These are phyloP conservation scores for Noctuana brunneofusca DNA, from an alignment of 2,888 invertebrate species.

Conservation along the genomic window DNA sequence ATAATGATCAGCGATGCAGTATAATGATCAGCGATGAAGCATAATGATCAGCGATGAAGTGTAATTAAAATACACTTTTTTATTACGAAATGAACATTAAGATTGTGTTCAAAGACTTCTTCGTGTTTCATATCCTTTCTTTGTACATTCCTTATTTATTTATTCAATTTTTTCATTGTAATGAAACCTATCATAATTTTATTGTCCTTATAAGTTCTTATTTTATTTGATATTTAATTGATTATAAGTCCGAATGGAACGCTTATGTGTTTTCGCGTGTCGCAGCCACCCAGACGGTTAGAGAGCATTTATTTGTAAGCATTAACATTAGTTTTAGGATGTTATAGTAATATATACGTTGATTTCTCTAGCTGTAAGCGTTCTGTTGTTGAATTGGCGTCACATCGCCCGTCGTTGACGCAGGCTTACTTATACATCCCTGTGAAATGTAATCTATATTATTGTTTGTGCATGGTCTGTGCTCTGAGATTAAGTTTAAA, in stretches of 20 bases:
- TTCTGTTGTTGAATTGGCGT: conserved; percentile 60
- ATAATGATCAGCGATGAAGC: no score
- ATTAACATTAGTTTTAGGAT: conserved; percentile 74
- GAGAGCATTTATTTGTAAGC: conserved; percentile 80
- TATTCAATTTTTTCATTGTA: no score
- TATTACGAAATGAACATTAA: no score
- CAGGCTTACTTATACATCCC: conserved; percentile 48
- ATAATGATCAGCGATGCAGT: no score
- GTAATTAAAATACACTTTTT: no score
- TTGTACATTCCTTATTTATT: no score
- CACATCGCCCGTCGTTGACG: conserved; percentile 48
- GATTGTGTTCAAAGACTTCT: no score
- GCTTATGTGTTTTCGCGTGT: conserved; percentile 13
- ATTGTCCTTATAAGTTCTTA: no score
- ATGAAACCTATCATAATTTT: no score
- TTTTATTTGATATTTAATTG: no score
- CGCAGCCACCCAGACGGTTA: conserved; percentile 55
- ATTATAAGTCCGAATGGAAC: background rate
- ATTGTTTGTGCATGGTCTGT: conserved; percentile 35
- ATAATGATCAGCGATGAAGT: no score
- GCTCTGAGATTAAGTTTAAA: conserved; percentile 11
- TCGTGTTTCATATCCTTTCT: no score
- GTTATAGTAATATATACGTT: conserved; percentile 82
- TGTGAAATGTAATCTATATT: conserved; percentile 46
- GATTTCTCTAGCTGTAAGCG: conserved; percentile 77